Percentiles rank a stretch among this genome's conserved stretches.
Evolutionary conservation across 1,140 invertebrate genomes (phyloP).

Genomic region (Portunus trituberculatus): DNA sequence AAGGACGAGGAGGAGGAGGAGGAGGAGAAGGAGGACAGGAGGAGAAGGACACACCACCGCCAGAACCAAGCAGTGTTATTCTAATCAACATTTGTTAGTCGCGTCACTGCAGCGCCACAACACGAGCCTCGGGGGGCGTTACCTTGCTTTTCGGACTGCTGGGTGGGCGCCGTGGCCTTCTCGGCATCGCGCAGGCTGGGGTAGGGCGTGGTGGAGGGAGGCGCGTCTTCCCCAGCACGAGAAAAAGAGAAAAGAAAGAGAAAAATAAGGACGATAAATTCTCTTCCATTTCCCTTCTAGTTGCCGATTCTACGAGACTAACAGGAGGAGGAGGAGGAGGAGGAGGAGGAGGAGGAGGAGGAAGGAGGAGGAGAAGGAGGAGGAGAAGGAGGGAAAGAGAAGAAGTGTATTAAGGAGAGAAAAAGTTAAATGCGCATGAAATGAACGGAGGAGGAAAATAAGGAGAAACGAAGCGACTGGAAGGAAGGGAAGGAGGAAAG

Average conservation of each 20-base stretch:
- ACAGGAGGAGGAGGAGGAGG: neutral
- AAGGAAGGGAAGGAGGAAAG: too few relatives aligned
- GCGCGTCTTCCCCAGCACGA: neutral
- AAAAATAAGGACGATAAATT: neutral
- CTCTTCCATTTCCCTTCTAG: neutral
- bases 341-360: neutral
- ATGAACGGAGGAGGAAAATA: neutral
- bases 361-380: neutral
- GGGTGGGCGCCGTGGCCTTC: neutral
- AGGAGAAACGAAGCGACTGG: neutral
- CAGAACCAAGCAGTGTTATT: too few relatives aligned
- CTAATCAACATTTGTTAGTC: too few relatives aligned
- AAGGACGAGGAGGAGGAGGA: too few relatives aligned
- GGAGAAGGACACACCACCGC: too few relatives aligned
- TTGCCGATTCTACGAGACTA: too few relatives aligned
- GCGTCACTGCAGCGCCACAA: too few relatives aligned
- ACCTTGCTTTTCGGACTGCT: neutral
- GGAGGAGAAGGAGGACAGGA: too few relatives aligned
- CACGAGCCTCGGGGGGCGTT: too few relatives aligned
- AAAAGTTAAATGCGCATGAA: neutral
- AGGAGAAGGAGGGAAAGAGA: neutral
- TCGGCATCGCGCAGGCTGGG: conserved; percentile 7
- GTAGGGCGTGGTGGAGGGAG: conserved; percentile 5
- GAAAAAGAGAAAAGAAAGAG: neutral
- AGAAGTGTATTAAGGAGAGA: neutral